phyloP scores from a whole-genome alignment of 2,113 vertebrate species.

The Ciconia boyciana region DNA sequence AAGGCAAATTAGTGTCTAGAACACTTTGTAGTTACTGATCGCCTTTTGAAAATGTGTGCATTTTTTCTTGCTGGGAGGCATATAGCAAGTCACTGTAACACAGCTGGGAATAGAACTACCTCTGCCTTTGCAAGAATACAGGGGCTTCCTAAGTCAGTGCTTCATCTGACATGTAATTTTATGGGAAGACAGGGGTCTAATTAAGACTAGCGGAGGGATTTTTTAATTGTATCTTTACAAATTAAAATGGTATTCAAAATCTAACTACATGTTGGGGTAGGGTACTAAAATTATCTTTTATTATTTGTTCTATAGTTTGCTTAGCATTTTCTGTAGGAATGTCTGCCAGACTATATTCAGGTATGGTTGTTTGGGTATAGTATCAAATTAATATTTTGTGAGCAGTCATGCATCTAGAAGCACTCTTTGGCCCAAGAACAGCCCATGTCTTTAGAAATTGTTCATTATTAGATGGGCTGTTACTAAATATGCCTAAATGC shows the following conservation, averaged over 20 bases:
- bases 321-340: neutral
- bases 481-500: neutral
- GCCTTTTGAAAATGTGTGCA: neutral
- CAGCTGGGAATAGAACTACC: neutral
- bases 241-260: neutral
- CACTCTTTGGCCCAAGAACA: neutral
- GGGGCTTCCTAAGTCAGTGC: neutral
- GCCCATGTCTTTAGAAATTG: neutral
- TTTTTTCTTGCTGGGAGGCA: neutral
- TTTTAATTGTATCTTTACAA: neutral
- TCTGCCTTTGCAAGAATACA: neutral
- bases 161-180: constrained; percentile 38
- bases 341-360: neutral
- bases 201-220: neutral
- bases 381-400: neutral
- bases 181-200: neutral
- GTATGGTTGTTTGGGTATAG: neutral
- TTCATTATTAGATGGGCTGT: neutral
- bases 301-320: neutral
- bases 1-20: neutral
- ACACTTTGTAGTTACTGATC: neutral
- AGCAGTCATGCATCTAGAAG: neutral
- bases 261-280: neutral
- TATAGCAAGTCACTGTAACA: neutral
- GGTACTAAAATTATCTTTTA: neutral